Conservation (phyloP, 2,113 vertebrate species). For the Plecturocebus donacophilus region DNA sequence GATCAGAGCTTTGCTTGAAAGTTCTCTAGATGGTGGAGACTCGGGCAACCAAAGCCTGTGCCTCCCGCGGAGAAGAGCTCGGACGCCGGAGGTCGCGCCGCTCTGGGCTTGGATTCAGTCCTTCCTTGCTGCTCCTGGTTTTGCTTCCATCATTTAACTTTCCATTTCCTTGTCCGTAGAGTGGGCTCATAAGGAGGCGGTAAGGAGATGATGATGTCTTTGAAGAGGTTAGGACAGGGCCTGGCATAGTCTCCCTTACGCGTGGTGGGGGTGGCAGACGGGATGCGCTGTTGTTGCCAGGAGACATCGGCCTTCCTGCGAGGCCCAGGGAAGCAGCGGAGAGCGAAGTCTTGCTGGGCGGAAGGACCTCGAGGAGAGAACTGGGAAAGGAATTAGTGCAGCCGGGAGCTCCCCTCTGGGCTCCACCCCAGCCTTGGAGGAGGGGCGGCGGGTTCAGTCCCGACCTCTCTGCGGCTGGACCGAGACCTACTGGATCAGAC, state of each 20-base stretch:
- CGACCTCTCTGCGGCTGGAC: neutral
- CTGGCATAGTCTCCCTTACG: fast-evolving
- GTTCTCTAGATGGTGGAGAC: too few relatives aligned
- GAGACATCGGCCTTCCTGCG: neutral
- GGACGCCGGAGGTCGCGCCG: neutral
- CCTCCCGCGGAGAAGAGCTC: neutral
- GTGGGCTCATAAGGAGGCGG: neutral
- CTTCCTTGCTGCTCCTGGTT: fast-evolving
- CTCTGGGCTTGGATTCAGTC: neutral
- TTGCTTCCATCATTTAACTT: neutral
- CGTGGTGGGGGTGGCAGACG: fast-evolving
- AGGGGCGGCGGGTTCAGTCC: fast-evolving
- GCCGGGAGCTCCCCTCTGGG: neutral
- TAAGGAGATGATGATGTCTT: neutral
- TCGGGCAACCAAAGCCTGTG: fast-evolving
- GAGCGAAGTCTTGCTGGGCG: too few relatives aligned
- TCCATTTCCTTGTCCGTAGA: neutral
- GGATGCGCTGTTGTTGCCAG: fast-evolving
- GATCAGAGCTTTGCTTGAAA: fast-evolving
- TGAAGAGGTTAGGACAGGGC: neutral
- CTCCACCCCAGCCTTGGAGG: neutral
- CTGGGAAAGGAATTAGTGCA: too few relatives aligned
- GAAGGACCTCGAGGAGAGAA: neutral
- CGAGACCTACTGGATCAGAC: neutral
- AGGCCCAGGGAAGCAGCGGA: neutral